Conservation (phyloP, 1,140 invertebrate genomes). For the Drosophila pruinosa region DNA sequence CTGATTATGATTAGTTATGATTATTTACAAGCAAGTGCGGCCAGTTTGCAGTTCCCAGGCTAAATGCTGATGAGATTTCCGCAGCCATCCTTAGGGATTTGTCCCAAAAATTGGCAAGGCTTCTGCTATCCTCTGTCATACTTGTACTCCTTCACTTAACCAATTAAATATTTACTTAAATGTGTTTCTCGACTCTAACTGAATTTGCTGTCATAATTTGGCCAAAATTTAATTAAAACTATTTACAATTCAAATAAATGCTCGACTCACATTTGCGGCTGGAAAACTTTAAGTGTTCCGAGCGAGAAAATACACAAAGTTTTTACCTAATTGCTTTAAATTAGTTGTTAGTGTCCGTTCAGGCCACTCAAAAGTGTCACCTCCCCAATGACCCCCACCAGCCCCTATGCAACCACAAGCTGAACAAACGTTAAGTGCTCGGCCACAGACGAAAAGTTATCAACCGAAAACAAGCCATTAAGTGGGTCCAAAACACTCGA, state of each 20-base stretch:
- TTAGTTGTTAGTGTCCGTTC: constrained; percentile 70
- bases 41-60: constrained; percentile 1
- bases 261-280: constrained; percentile 57
- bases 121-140: neutral
- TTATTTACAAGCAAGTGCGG: constrained; percentile 68
- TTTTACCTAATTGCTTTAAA: constrained; percentile 80
- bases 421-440: constrained; percentile 66
- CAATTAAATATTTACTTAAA: constrained; percentile 53
- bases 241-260: constrained; percentile 59
- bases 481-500: constrained; percentile 72
- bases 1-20: constrained; percentile 69
- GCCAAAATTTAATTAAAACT: constrained; percentile 76
- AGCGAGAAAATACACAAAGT: constrained; percentile 51
- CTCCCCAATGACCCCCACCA: neutral
- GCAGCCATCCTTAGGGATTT: constrained; percentile 48
- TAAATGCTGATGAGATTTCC: constrained; percentile 70
- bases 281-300: constrained; percentile 52
- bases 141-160: neutral
- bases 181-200: constrained; percentile 40
- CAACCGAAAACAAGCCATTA: constrained; percentile 81
- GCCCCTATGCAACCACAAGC: constrained; percentile 48
- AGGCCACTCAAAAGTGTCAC: constrained; percentile 2
- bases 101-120: neutral
- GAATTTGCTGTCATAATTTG: constrained; percentile 68
- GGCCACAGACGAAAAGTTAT: constrained; percentile 62